Conservation (phyloP, 1,140 invertebrate species). For the Hylyphantes graminicola region DNA sequence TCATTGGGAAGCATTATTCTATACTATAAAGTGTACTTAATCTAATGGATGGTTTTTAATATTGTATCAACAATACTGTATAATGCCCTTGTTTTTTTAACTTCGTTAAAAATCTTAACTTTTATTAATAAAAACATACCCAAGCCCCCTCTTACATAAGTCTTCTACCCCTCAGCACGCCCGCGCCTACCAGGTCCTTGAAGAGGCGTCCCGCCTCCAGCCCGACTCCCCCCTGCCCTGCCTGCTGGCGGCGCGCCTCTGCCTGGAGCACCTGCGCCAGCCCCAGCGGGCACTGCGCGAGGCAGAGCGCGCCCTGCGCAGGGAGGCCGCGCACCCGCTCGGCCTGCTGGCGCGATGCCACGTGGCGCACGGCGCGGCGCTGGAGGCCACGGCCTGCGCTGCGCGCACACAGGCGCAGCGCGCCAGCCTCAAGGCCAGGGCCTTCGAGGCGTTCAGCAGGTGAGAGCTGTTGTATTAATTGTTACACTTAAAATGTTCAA, state of each 20-base stretch:
- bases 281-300: constrained; percentile 85
- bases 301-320: constrained; percentile 79
- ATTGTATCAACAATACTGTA: too few species aligned
- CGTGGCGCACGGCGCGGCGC: constrained; percentile 86
- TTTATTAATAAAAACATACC: too few species aligned
- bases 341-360: constrained; percentile 79
- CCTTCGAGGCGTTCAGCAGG: constrained; percentile 72
- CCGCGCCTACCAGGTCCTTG: constrained; percentile 78
- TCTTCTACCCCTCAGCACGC: constrained; percentile 68
- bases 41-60: too few species aligned
- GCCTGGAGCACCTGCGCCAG: constrained; percentile 81
- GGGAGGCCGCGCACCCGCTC: constrained; percentile 69
- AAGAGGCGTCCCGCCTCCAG: constrained; percentile 80
- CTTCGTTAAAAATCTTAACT: too few species aligned
- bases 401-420: constrained; percentile 77
- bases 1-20: too few species aligned
- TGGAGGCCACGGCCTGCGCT: constrained; percentile 79
- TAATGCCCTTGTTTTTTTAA: too few species aligned
- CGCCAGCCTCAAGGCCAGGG: constrained; percentile 71
- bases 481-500: too few species aligned
- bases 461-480: not conserved
- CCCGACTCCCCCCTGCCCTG: constrained; percentile 79
- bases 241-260: constrained; percentile 82
- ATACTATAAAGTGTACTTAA: too few species aligned
- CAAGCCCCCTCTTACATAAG: too few species aligned